Evolutionary conservation across 1,140 invertebrate genomes (phyloP).

Genomic region (Melipona quadrifasciata): DNA sequence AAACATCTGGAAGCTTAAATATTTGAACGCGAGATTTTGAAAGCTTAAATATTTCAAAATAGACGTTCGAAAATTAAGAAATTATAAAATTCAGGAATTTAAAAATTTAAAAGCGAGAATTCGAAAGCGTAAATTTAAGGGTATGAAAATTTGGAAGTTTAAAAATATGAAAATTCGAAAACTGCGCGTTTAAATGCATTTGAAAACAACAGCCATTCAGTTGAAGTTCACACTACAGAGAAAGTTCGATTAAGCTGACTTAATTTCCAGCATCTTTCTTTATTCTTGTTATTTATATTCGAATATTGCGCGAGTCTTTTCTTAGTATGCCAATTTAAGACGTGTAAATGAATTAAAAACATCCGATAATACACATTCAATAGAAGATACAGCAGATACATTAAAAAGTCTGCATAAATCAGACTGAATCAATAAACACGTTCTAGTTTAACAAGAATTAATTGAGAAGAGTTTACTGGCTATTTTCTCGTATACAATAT

Average conservation of each 20-base stretch:
- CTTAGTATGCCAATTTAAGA: neutral
- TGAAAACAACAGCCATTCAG: neutral
- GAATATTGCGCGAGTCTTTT: neutral
- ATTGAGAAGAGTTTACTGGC: neutral
- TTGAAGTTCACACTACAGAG: neutral
- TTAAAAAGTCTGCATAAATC: slow-evolving; percentile 14
- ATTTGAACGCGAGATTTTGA: no score
- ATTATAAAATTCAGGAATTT: neutral
- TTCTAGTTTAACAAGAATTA: slow-evolving; percentile 2
- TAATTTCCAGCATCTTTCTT: neutral
- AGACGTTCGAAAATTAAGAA: neutral
- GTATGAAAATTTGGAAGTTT: neutral
- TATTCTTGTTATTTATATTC: neutral
- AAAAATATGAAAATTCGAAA: neutral
- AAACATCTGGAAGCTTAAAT: neutral
- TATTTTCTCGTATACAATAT: neutral
- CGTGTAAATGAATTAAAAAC: slow-evolving; percentile 5
- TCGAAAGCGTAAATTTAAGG: neutral
- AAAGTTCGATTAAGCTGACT: neutral
- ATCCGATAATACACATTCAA: neutral
- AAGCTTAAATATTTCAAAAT: no score
- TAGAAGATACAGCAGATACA: slow-evolving; percentile 25
- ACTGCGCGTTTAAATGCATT: neutral
- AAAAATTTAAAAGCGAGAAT: neutral
- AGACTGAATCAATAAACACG: slow-evolving; percentile 25